phyloP scores from a whole-genome alignment of 92 coral and sea anemone genomes.

The Scolanthus callimorphus region DNA sequence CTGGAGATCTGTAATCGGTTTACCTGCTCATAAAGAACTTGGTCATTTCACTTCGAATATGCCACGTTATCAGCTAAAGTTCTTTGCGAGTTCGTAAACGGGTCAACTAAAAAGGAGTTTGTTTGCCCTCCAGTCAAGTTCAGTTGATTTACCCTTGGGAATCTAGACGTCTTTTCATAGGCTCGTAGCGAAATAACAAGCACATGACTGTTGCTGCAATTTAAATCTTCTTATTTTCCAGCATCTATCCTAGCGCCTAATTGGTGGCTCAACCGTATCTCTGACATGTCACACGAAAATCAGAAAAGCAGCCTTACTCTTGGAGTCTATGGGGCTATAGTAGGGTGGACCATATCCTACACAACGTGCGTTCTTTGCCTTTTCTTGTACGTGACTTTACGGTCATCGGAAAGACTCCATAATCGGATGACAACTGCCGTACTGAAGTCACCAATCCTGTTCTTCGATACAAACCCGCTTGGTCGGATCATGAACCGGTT shows the following conservation, averaged over 20 bases:
- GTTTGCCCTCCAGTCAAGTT: too few relatives aligned
- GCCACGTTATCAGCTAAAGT: too few relatives aligned
- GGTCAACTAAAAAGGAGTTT: too few relatives aligned
- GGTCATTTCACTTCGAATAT: too few relatives aligned
- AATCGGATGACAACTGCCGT: slow-evolving; percentile 34
- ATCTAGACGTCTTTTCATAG: too few relatives aligned
- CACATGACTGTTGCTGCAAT: too few relatives aligned
- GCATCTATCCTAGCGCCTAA: slow-evolving; percentile 13
- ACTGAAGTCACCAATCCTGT: slow-evolving; percentile 33
- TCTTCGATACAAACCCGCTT: slow-evolving; percentile 45
- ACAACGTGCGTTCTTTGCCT: slow-evolving; percentile 7
- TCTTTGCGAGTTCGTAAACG: too few relatives aligned
- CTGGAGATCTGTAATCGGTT: too few relatives aligned
- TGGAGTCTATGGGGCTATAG: slow-evolving; percentile 42
- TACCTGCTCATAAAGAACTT: too few relatives aligned
- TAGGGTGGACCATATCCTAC: slow-evolving; percentile 11
- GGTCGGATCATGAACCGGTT: slow-evolving; percentile 28
- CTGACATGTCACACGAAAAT: slow-evolving; percentile 2
- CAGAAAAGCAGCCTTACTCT: slow-evolving; percentile 6
- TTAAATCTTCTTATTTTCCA: too few relatives aligned
- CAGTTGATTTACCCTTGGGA: too few relatives aligned
- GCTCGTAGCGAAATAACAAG: too few relatives aligned
- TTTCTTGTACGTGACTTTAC: slow-evolving; percentile 15
- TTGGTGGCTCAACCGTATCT: slow-evolving; percentile 15
- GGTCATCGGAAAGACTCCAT: slow-evolving; percentile 36